Base-by-base conservation (phyloP, 1,140 invertebrate genomes). In the Ceratina calcarata region DNA sequence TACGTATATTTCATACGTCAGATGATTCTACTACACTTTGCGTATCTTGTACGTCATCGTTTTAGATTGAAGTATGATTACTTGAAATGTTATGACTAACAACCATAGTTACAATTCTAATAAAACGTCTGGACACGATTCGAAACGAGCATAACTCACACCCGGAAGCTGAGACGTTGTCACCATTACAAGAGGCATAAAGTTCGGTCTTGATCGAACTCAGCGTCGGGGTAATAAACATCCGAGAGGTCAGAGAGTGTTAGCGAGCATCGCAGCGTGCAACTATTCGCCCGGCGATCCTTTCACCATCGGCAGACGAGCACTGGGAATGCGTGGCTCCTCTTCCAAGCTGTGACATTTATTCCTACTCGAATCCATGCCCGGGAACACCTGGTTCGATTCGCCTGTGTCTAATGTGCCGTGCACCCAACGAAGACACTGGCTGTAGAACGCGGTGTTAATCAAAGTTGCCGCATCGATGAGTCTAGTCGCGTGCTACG, bases 221-320 rank as follows among this genome's bases (percentile, higher is more conserved):
- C 55, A 37, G 20, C 20, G 22, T 15, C 0, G 10, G 6, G 15
- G 65, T 49, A 61, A 61, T 22, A 20, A 57, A 49, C 8, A 22
- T 32, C 13, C 15, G 20, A 60, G 10, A 53, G 22, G 0, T 57
- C 32, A 49, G 12, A 20, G 51, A 51, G 20, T 10, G 58, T 15
- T n/a, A 15, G 15, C 73, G 70, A 15, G 55, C 53, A 61, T 27
- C 37, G 32, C 16, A 37, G n/a, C 15, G 53, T 6, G 27, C 51
- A 64, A n/a, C 10, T 55, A 67, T 68, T 74, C 22, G 32, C 24
- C 57, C 8, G 58, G 12, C 24, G 74, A 78, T 49, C 79, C 79
- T 81, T 81, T 81, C 79, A 78, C 79, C 74, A 69, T 77, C 73
- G 22, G 49, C n/a, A 24, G 58, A 69, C 66, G 66, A 77, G 37